phyloP scores from a whole-genome alignment of 1,140 invertebrate species.

The Battus philenor region DNA sequence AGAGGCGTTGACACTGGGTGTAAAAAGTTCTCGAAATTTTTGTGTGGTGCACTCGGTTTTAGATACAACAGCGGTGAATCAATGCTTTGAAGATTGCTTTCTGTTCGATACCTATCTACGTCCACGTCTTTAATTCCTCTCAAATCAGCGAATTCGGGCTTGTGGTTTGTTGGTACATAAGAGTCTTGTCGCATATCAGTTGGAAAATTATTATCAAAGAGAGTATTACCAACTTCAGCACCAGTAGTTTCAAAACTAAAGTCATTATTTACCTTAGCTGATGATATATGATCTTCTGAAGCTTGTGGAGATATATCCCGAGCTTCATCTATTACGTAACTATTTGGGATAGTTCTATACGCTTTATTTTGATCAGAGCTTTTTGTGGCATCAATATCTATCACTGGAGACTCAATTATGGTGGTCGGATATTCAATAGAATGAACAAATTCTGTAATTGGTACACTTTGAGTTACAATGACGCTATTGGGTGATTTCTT shows the following conservation, averaged over 20 bases:
- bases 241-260: constrained; percentile 64
- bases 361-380: constrained; percentile 47
- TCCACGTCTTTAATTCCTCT: constrained; percentile 60
- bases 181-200: constrained; percentile 31
- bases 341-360: constrained; percentile 56
- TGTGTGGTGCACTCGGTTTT: constrained; percentile 70
- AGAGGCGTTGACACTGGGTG: constrained; percentile 32
- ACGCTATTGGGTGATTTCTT: constrained; percentile 47
- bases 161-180: constrained; percentile 42
- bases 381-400: constrained; percentile 73
- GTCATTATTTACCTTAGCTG: constrained; percentile 53
- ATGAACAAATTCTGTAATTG: constrained; percentile 78
- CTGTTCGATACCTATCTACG: constrained; percentile 60
- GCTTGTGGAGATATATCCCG: constrained; percentile 63
- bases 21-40: constrained; percentile 58
- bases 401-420: constrained; percentile 78
- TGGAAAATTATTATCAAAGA: constrained; percentile 45
- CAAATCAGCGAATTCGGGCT: constrained; percentile 53
- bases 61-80: constrained; percentile 73
- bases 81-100: constrained; percentile 65
- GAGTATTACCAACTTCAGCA: constrained; percentile 42
- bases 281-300: constrained; percentile 63
- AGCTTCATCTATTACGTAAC: constrained; percentile 46
- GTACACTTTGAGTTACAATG: constrained; percentile 78
- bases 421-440: constrained; percentile 81